These are phyloP conservation scores for Clupea harengus DNA, from an alignment of 2,113 vertebrate species.

Conservation along the genomic window DNA sequence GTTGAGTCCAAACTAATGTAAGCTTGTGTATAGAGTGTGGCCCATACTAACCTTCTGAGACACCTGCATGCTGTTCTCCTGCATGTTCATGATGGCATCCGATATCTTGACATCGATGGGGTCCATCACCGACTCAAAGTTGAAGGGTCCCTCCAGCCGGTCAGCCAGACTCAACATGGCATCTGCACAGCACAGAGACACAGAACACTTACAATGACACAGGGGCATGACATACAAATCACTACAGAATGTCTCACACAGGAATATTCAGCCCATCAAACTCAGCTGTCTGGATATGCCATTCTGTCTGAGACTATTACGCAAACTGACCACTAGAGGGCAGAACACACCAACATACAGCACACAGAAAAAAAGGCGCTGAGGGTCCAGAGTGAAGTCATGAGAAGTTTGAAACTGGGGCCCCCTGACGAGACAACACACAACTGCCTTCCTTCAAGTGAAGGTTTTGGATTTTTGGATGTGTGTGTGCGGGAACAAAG, in stretches of 20 bases:
- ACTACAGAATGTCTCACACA: not conserved
- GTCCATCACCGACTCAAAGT: conserved; percentile 95
- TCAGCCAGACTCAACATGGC: conserved; percentile 90
- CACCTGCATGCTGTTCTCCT: conserved; percentile 96
- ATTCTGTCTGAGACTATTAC: conserved; percentile 23
- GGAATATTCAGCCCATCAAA: not conserved
- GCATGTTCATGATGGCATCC: conserved; percentile 99
- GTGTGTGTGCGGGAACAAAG: not conserved
- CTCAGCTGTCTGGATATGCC: not conserved
- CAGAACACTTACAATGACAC: not conserved
- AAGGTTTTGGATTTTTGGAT: not conserved
- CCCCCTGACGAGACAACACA: not conserved
- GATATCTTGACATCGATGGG: conserved; percentile 98
- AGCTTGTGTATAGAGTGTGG: not conserved
- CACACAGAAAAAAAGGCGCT: not conserved
- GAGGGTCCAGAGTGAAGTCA: not conserved
- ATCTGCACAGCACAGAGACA: conserved; percentile 65
- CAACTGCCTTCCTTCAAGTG: not conserved
- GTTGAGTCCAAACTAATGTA: not conserved
- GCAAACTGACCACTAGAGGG: conserved; percentile 57
- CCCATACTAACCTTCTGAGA: conserved; percentile 83
- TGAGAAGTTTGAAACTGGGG: not conserved
- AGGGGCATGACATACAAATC: not conserved
- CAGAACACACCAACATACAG: conserved; percentile 15
- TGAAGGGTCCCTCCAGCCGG: conserved; percentile 93